phyloP scores from a whole-genome alignment of 2,888 invertebrate species.

The Diadegma fenestrale region DNA sequence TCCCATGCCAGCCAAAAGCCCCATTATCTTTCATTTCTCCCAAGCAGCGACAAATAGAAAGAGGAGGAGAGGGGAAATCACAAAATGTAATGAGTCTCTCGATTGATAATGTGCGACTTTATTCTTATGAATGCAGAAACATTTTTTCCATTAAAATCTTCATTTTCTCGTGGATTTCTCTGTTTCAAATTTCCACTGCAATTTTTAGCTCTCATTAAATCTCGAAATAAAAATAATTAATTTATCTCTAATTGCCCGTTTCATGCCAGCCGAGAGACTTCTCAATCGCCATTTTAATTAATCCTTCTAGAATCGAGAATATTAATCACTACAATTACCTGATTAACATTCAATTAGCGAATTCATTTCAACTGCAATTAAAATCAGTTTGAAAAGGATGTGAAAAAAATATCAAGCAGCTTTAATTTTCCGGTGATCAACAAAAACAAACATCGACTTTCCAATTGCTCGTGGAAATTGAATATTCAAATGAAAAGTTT shows the following conservation, averaged over 20 bases:
- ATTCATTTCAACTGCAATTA: not conserved
- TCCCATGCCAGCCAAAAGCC: conserved; percentile 40
- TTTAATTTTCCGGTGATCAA: not conserved
- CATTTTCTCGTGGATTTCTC: conserved; percentile 26
- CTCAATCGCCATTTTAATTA: not conserved
- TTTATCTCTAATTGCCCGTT: conserved; percentile 4
- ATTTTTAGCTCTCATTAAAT: not conserved
- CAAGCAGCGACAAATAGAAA: conserved; percentile 15
- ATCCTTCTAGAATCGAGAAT: not conserved
- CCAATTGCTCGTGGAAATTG: not conserved
- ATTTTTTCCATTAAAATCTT: not conserved
- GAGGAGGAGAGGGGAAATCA: not conserved
- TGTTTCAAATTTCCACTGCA: not conserved
- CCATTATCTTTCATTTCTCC: conserved; percentile 46
- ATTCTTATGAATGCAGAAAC: conserved; percentile 21
- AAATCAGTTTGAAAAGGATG: not conserved
- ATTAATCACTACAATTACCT: not conserved
- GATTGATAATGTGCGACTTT: conserved; percentile 41
- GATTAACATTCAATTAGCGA: not conserved
- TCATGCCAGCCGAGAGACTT: not conserved
- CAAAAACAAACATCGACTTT: not conserved
- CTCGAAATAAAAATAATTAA: not conserved
- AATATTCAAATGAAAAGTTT: not conserved
- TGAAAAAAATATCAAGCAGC: not conserved
- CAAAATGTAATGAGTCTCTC: conserved; percentile 28